Evolutionary conservation across 2,113 vertebrate species (phyloP), one percentile per base, ranked within the genome.

Genomic region (Xyrauchen texanus): DNA sequence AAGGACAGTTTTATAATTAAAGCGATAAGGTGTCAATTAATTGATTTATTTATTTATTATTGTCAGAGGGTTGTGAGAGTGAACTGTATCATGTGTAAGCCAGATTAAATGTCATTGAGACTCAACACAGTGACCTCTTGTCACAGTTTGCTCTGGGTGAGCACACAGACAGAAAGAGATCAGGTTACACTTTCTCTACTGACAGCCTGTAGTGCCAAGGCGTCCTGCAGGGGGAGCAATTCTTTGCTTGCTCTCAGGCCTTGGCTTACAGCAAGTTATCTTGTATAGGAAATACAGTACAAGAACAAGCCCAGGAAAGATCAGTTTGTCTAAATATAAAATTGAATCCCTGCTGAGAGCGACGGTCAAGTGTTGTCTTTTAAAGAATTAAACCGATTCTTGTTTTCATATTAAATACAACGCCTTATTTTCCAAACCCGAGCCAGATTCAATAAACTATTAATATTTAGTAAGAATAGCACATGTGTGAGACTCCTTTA

Each of bases 121-220:
- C 51, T 57, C 34, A 15, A 75, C 72, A 63, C 57, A 0, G 7
- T 75, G 88, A 90, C 87, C 88, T 87, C 82, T 83, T 87, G 87
- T 85, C 80, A 89, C 84, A 89, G 88, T 91, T 89, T 90, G 84
- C 88, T 91, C 90, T 90, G 87, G 88, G 67, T 51, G 77, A 79
- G 67, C 34, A 49, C 46, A 60, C 45, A 78, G 4, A 81, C 73
- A 68, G 71, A 77, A 81, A 85, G 73, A 69, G 84, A 85, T 92
- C 86, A 52, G 78, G 67, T 93, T 91, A 85, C 90, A 85, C 64
- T 49, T 81, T 55, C 67, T 65, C 76, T 79, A 8, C 34, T 55
- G 62, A 72, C 55, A 60, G n/a, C 8, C 70, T 81, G 74, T 69
- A 45, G 4, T 81, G 16, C 0, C 4, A 67, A 7, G 10, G 0